Evolutionary conservation across 2,113 vertebrate genomes (phyloP).

Genomic region (Pica pica): DNA sequence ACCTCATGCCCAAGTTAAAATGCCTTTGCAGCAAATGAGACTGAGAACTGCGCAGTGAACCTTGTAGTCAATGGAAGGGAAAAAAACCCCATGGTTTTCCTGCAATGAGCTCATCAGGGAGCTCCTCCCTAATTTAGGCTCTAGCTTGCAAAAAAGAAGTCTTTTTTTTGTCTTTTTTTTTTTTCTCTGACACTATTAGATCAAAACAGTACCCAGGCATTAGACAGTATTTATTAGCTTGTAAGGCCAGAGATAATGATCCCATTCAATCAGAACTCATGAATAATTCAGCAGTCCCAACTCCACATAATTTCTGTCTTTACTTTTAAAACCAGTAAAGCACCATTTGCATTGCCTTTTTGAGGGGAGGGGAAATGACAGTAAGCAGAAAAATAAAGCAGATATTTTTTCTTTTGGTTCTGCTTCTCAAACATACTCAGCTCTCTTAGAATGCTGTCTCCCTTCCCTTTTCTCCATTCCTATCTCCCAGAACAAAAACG

Average conservation of each 20-base stretch:
- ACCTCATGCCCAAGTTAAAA: constrained; percentile 12
- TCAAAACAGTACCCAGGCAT: constrained; percentile 78
- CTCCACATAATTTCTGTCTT: constrained; percentile 74
- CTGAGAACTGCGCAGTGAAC: neutral
- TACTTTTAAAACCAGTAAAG: constrained; percentile 75
- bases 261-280: constrained; percentile 78
- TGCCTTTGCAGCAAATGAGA: neutral
- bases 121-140: constrained; percentile 66
- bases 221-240: constrained; percentile 81
- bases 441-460: neutral
- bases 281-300: constrained; percentile 78
- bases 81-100: neutral
- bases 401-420: constrained; percentile 23
- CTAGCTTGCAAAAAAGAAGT: constrained; percentile 39
- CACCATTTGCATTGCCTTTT: constrained; percentile 66
- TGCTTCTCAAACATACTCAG: neutral
- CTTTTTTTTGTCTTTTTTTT: neutral
- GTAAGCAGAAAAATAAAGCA: constrained; percentile 61
- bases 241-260: constrained; percentile 79
- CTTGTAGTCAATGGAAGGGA: neutral
- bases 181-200: constrained; percentile 68
- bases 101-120: constrained; percentile 57
- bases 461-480: neutral
- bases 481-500: constrained; percentile 5
- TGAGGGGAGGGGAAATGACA: constrained; percentile 30